A percentile compares a stretch with the other conserved stretches of the same genome.
Conservation (phyloP, 2,888 invertebrate species). For the Pteria penguin region DNA sequence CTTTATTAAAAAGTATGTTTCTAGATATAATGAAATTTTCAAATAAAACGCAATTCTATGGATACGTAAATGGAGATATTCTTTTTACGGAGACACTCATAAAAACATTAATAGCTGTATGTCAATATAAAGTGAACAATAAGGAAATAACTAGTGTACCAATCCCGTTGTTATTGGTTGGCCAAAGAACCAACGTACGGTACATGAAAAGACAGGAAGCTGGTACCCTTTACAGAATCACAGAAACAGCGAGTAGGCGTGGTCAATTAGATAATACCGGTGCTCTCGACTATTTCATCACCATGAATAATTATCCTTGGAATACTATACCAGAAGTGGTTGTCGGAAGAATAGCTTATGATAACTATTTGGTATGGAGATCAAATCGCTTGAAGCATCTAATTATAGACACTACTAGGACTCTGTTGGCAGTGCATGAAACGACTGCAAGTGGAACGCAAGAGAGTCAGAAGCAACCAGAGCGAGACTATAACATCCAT, state of each 20-base stretch:
- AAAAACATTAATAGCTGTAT: constrained; percentile 50
- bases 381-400: constrained; percentile 53
- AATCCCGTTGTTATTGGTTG: constrained; percentile 49
- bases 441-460: constrained; percentile 67
- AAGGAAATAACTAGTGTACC: too few species aligned
- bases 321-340: constrained; percentile 68
- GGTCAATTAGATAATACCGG: constrained; percentile 63
- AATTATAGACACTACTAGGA: constrained; percentile 66
- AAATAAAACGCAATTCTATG: constrained; percentile 65
- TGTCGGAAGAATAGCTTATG: constrained; percentile 71
- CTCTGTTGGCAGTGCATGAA: constrained; percentile 71
- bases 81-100: constrained; percentile 62
- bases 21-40: constrained; percentile 57
- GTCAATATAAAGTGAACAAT: background rate
- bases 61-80: constrained; percentile 70
- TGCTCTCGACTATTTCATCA: constrained; percentile 72
- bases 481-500: constrained; percentile 63
- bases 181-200: constrained; percentile 61
- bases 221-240: constrained; percentile 45
- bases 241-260: constrained; percentile 49
- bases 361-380: constrained; percentile 71
- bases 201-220: constrained; percentile 60
- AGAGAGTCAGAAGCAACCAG: constrained; percentile 60
- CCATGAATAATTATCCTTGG: constrained; percentile 66
- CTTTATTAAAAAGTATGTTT: constrained; percentile 72